A percentile compares a stretch with the other conserved stretches of the same genome.
phyloP scores from a whole-genome alignment of 2,797 vertebrate species.

The Orientallactaga sibirica region DNA sequence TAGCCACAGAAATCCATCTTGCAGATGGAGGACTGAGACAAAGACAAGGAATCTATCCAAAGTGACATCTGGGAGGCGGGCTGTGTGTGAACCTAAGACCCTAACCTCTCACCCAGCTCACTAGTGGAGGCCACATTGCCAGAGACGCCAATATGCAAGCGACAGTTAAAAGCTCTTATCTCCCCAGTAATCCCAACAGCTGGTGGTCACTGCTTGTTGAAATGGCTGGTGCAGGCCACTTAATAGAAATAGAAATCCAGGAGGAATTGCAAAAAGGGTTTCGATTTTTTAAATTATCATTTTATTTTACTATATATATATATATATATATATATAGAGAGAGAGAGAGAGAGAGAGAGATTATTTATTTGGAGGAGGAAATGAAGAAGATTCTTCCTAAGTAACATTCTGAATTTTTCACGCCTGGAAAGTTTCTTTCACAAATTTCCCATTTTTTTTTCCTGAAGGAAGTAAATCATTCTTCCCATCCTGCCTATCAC shows the following conservation, averaged over 20 bases:
- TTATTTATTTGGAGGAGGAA: not conserved
- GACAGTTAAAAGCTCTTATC: not conserved
- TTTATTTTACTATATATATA: no score
- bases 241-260: slow-evolving; percentile 66
- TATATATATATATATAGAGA: no score
- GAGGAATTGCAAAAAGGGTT: slow-evolving; percentile 2
- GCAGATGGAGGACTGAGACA: slow-evolving; percentile 53
- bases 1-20: slow-evolving; percentile 45
- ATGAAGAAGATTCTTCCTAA: not conserved
- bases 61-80: not conserved
- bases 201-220: not conserved
- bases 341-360: no score
- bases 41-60: slow-evolving; percentile 55
- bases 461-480: slow-evolving; percentile 16
- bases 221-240: not conserved
- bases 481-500: not conserved
- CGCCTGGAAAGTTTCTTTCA: not conserved
- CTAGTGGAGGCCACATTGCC: not conserved
- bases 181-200: not conserved
- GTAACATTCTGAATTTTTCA: not conserved
- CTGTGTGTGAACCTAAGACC: not conserved
- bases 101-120: not conserved
- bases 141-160: not conserved
- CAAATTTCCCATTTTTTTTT: slow-evolving; percentile 12
- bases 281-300: slow-evolving; percentile 9